Evolutionary conservation across 2,113 vertebrate species (phyloP).

Genomic region (Gnathonemus echidnorhynchus): DNA sequence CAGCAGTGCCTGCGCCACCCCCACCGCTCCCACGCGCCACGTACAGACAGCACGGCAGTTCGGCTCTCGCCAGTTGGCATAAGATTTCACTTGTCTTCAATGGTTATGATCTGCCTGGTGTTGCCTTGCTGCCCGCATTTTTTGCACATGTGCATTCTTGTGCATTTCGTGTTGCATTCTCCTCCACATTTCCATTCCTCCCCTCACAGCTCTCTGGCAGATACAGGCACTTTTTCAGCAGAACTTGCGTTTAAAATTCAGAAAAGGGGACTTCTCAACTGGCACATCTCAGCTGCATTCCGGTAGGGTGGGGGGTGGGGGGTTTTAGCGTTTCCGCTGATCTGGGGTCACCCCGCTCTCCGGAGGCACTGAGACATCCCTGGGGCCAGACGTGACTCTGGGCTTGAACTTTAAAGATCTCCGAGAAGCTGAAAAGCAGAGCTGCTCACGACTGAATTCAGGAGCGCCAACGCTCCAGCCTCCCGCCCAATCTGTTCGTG

Average conservation of each 20-base stretch:
- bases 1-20: not conserved
- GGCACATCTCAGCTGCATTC: not conserved
- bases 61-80: not conserved
- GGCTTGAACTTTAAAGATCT: not conserved
- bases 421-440: not conserved
- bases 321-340: not conserved
- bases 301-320: not conserved
- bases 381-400: not conserved
- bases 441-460: not conserved
- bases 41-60: not conserved
- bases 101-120: not conserved
- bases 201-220: not conserved
- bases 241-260: slow-evolving; percentile 1
- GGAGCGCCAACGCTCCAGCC: too few species aligned
- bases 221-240: not conserved
- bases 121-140: not conserved
- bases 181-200: not conserved
- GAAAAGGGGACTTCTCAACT: not conserved
- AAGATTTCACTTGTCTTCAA: not conserved
- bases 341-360: not conserved
- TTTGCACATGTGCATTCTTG: not conserved
- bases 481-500: not conserved
- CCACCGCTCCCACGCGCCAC: not conserved
- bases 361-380: not conserved
- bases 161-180: not conserved